Base-by-base conservation (phyloP, 2,888 invertebrate species). In the Helicoverpa assulta region DNA sequence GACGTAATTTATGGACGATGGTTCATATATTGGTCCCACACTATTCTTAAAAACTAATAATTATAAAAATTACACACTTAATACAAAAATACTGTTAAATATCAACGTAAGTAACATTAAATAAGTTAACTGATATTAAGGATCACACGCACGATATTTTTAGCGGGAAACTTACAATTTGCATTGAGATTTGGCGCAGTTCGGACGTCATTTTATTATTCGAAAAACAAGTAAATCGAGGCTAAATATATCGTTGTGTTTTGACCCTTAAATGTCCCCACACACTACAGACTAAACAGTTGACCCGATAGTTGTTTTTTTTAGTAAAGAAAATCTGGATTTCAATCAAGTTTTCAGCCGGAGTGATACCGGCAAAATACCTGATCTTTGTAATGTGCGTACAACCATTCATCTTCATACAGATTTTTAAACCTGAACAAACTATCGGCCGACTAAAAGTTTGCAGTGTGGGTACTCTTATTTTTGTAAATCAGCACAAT, bases 71-170 rank as follows among this genome's bases (percentile, higher is more conserved):
- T 80, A 78, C 72, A 80, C 55, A 51, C 75, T 82, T 82, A 82
- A 66, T 65, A 63, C 57, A 62, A 80, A 82, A 82, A 82, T 82
- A 82, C 81, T 82, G 83, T 82, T 74, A 81, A 67, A 81, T 65
- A 76, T 70, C 76, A 78, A 65, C 62, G 59, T 76, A 74, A 64
- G 78, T 58, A 61, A 62, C 66, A 74, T 53, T 62, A 78, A 78
- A 76, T 78, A 69, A 74, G 69, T 79, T 63, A 74, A 65, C 29
- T 47, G 37, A 57, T 75, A 18, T 60, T 10, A 43, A 21, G 47
- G n/a, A n/a, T 40, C 5, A 47, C n/a, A n/a, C 47, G n/a, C n/a
- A 47, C 47, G 47, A 47, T 47, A 47, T 5, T 10, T 40, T 47
- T 47, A 47, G n/a, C 47, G 6, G 16, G 16, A 47, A 5, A 47